Conservation (phyloP, 2,888 invertebrate genomes). For the Melolontha melolontha region DNA sequence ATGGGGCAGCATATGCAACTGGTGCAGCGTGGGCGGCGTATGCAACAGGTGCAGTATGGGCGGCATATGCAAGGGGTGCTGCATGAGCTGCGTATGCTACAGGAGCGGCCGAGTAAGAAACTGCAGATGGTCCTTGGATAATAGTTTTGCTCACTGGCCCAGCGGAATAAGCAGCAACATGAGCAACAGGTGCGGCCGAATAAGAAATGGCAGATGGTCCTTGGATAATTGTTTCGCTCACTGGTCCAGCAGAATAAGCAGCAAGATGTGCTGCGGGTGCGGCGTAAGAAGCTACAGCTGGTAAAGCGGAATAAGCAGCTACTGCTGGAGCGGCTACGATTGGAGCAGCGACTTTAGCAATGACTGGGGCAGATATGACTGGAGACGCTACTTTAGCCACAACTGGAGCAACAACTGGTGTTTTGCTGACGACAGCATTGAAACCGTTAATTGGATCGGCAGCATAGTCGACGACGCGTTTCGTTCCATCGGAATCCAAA, state of each 20-base stretch:
- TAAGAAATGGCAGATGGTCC: conserved; percentile 32
- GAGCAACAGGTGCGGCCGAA: conserved; percentile 53
- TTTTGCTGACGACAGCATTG: conserved; percentile 70
- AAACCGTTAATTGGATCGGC: conserved; percentile 69
- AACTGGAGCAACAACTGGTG: conserved; percentile 59
- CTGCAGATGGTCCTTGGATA: conserved; percentile 29
- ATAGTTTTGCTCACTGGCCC: conserved; percentile 37
- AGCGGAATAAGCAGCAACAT: conserved; percentile 59
- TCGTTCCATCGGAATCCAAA: conserved; percentile 72
- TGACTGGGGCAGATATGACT: conserved; percentile 44
- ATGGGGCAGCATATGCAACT: conserved; percentile 9
- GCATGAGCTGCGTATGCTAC: conserved; percentile 59
- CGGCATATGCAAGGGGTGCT: conserved; percentile 56
- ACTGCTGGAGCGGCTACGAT: conserved; percentile 6
- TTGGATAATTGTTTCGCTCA: conserved; percentile 26
- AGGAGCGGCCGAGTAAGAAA: conserved; percentile 18
- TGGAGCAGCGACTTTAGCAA: conserved; percentile 47
- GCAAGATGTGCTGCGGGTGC: conserved; percentile 58
- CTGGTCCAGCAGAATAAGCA: conserved; percentile 56
- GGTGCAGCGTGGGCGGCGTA: conserved; percentile 30
- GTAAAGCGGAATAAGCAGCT: conserved; percentile 3
- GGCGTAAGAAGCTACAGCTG: conserved; percentile 58
- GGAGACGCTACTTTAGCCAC: conserved; percentile 35
- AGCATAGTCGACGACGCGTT: conserved; percentile 73
- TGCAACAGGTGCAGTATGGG: conserved; percentile 37